phyloP scores from a whole-genome alignment of 2,113 vertebrate genomes.

The Rhynchomys soricoides region DNA sequence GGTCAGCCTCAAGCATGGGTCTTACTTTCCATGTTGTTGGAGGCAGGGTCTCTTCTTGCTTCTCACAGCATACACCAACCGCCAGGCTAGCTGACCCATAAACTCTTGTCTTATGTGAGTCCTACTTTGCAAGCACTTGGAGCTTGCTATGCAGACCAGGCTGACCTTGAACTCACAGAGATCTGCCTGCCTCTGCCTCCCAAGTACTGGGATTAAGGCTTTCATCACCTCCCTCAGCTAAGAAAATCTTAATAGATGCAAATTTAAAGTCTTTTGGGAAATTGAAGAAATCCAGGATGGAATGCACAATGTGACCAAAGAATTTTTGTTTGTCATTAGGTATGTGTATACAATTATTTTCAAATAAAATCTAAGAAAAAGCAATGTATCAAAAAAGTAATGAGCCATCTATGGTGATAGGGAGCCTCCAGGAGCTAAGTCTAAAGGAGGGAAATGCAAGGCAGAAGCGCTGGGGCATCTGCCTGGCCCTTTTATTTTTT shows the following conservation, averaged over 20 bases:
- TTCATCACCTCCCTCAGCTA: not conserved
- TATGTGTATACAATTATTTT: conserved; percentile 27
- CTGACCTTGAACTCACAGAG: not conserved
- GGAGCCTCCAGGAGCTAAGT: not conserved
- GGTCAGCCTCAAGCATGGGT: not conserved
- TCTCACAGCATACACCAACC: not conserved
- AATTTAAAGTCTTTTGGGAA: conserved; percentile 12
- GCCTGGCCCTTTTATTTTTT: conserved; percentile 11
- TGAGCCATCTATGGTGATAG: not conserved
- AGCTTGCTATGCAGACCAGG: not conserved
- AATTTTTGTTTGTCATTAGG: conserved; percentile 1
- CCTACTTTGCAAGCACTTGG: not conserved
- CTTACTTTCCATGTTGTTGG: not conserved
- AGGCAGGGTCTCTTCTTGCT: not conserved
- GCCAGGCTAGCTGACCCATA: not conserved
- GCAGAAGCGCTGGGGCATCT: too few species aligned
- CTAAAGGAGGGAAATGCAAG: not conserved
- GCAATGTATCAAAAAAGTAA: not conserved
- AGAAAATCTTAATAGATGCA: not conserved
- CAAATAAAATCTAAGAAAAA: conserved; percentile 33
- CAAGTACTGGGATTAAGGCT: not conserved
- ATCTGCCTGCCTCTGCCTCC: not conserved
- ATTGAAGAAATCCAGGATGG: not conserved
- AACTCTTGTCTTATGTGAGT: not conserved
- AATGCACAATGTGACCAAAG: conserved; percentile 14